phyloP scores from a whole-genome alignment of 2,888 invertebrate genomes.

The Scaptomyza tumidula region DNA sequence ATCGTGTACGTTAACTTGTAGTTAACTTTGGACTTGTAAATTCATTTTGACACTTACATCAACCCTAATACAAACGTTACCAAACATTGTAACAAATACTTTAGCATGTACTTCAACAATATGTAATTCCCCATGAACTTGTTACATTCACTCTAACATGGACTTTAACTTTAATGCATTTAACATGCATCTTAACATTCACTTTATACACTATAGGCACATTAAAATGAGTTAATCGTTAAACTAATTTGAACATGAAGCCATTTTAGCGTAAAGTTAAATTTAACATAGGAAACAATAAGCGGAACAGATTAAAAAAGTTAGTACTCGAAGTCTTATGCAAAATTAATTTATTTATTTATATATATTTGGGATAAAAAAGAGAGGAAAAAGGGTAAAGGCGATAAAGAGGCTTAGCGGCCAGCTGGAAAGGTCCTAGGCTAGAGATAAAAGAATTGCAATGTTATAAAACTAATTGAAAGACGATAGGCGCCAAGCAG shows the following conservation, averaged over 20 bases:
- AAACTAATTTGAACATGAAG: too few species aligned
- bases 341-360: conserved; percentile 25
- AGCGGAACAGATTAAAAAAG: background rate
- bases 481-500: conserved; percentile 68
- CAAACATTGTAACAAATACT: background rate
- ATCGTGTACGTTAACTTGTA: too few species aligned
- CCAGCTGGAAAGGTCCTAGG: conserved; percentile 42
- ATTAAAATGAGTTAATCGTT: too few species aligned
- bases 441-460: conserved; percentile 69
- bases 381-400: conserved; percentile 1
- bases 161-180: too few species aligned
- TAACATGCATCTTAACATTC: too few species aligned
- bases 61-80: too few species aligned
- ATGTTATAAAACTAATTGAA: conserved; percentile 79
- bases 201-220: too few species aligned
- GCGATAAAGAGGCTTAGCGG: conserved; percentile 53
- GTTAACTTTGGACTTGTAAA: too few species aligned
- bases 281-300: background rate
- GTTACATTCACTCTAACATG: too few species aligned
- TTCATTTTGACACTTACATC: too few species aligned
- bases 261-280: too few species aligned
- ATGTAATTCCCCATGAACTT: background rate
- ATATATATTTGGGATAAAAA: background rate
- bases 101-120: background rate
- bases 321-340: conserved; percentile 1